Evolutionary conservation across 2,797 vertebrate genomes (phyloP).

Genomic region (Orestias chungarensis): DNA sequence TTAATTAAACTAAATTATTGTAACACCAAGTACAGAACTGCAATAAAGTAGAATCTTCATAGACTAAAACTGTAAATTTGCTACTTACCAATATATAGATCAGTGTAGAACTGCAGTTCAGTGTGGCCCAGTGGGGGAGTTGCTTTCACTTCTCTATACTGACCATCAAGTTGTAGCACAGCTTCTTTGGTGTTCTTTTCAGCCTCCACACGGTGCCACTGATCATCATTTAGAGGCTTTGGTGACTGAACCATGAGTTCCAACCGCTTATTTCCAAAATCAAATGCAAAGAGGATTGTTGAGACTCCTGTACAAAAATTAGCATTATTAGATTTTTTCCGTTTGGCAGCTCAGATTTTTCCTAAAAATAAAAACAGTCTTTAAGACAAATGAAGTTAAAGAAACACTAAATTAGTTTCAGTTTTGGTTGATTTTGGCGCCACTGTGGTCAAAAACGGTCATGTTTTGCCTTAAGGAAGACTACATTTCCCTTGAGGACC

Average conservation of each 20-base stretch:
- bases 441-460: no score
- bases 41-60: neutral
- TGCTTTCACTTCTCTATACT: conserved; percentile 77
- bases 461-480: no score
- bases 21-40: neutral
- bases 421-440: no score
- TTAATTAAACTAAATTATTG: neutral
- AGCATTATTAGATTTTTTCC: neutral
- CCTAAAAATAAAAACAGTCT: neutral
- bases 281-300: conserved; percentile 88
- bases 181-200: conserved; percentile 94
- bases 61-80: neutral
- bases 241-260: conserved; percentile 85
- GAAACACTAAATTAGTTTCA: no score
- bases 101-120: conserved; percentile 87
- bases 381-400: neutral
- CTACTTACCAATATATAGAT: conserved; percentile 91
- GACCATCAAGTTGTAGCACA: conserved; percentile 87
- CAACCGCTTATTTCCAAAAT: conserved; percentile 88
- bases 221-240: conserved; percentile 86
- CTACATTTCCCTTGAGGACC: no score
- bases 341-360: neutral
- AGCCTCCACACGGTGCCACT: conserved; percentile 91
- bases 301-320: conserved; percentile 77
- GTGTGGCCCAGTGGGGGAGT: conserved; percentile 88